Evolutionary conservation across 2,113 vertebrate genomes (phyloP).

Genomic region (Arenaria interpres): DNA sequence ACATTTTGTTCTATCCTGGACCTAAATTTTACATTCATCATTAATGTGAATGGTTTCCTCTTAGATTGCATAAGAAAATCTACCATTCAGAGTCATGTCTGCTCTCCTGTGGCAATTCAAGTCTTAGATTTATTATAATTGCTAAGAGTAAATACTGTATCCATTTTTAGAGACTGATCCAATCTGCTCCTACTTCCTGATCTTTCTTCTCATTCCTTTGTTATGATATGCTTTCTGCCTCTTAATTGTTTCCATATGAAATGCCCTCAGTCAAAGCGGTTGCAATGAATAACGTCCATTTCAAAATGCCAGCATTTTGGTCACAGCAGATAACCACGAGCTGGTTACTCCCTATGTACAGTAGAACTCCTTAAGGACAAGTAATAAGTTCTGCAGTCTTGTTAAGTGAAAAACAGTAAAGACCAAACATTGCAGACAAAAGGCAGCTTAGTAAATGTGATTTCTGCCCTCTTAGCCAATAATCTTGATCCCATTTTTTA

Average conservation of each 20-base stretch:
- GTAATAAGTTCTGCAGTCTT: neutral
- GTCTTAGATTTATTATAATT: constrained; percentile 16
- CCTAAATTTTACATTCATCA: neutral
- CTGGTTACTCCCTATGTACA: neutral
- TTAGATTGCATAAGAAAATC: neutral
- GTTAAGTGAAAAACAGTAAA: neutral
- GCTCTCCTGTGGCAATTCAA: neutral
- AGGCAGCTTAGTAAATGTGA: neutral
- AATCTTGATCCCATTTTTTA: neutral
- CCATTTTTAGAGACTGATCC: constrained; percentile 42
- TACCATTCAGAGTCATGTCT: neutral
- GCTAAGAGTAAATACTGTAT: constrained; percentile 23
- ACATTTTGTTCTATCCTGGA: neutral
- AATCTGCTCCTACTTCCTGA: constrained; percentile 59
- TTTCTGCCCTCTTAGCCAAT: neutral
- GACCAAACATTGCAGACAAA: neutral
- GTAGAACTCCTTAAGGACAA: constrained; percentile 7
- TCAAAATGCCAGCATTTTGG: constrained; percentile 20
- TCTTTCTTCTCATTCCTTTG: constrained; percentile 56
- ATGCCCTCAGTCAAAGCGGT: neutral
- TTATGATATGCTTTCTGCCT: constrained; percentile 60
- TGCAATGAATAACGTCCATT: neutral
- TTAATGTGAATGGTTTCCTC: neutral
- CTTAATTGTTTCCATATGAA: constrained; percentile 49
- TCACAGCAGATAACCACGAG: constrained; percentile 9